Percentiles rank a stretch among this genome's conserved stretches.
Conservation (phyloP, 2,888 invertebrate species). For the Chaitophorus viminalis region DNA sequence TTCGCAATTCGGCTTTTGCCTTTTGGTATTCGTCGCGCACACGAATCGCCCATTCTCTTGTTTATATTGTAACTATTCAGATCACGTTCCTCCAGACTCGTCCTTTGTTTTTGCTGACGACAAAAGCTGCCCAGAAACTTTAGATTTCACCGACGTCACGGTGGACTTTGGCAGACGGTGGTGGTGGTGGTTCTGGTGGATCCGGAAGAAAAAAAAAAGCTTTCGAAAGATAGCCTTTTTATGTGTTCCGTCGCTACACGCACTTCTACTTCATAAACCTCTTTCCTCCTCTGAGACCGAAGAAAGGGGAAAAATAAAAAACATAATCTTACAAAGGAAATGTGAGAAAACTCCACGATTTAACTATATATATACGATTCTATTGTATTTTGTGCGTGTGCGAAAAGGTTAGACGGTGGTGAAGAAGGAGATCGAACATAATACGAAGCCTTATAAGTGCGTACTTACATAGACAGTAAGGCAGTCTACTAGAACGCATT, state of each 20-base stretch:
- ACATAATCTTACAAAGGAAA: neutral
- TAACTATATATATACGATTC: neutral
- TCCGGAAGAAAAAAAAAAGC: neutral
- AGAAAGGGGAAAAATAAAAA: neutral
- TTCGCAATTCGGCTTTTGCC: constrained; percentile 26
- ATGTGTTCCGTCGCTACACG: neutral
- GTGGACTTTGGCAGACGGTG: neutral
- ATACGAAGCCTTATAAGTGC: neutral
- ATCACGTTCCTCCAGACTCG: constrained; percentile 53
- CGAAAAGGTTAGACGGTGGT: neutral
- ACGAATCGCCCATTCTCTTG: neutral
- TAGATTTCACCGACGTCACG: constrained; percentile 43
- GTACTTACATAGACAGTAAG: neutral
- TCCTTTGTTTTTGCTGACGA: constrained; percentile 61
- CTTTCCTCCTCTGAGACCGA: neutral
- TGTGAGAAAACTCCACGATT: constrained; percentile 8
- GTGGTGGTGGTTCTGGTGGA: too few species aligned
- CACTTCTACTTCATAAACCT: neutral
- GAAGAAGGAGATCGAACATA: neutral
- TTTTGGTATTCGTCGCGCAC: constrained; percentile 56
- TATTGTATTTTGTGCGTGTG: neutral
- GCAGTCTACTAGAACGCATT: neutral
- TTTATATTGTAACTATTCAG: constrained; percentile 39
- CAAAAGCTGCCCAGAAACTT: constrained; percentile 58
- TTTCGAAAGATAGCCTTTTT: constrained; percentile 16